These are phyloP conservation scores for Pachypeltis micranthus DNA, from an alignment of 1,140 invertebrate species.

Conservation along the genomic window DNA sequence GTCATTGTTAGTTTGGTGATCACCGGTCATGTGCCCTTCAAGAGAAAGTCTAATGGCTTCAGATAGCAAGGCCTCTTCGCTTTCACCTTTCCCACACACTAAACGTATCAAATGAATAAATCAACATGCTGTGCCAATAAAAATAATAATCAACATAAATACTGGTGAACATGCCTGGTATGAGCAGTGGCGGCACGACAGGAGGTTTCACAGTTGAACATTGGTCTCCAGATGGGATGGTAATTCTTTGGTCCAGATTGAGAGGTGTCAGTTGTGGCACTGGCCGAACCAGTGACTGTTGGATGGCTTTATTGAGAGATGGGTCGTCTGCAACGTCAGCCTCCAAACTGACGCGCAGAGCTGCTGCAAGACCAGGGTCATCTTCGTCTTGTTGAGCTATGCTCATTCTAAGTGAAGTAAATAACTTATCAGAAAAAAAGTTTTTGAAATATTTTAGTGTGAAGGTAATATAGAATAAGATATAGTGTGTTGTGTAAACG, in stretches of 20 bases:
- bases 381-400: constrained; percentile 10
- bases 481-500: constrained; percentile 29
- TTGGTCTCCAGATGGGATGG: no score
- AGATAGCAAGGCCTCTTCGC: background rate
- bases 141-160: no score
- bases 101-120: no score
- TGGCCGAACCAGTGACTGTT: background rate
- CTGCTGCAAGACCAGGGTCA: constrained; percentile 13
- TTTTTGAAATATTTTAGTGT: constrained; percentile 96
- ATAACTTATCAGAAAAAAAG: constrained; percentile 96
- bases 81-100: background rate
- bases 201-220: no score
- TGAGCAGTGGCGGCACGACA: no score
- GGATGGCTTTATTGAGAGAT: constrained; percentile 3
- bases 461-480: constrained; percentile 92
- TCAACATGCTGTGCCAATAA: no score
- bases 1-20: no score
- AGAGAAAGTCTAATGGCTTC: background rate
- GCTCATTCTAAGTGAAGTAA: background rate
- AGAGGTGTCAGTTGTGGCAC: no score
- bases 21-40: no score
- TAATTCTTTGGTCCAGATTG: no score
- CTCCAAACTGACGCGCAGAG: constrained; percentile 19
- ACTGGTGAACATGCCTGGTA: no score
- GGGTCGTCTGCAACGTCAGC: constrained; percentile 11